These are phyloP conservation scores for Parnassius smintheus DNA, from an alignment of 2,888 invertebrate species.

Conservation along the genomic window DNA sequence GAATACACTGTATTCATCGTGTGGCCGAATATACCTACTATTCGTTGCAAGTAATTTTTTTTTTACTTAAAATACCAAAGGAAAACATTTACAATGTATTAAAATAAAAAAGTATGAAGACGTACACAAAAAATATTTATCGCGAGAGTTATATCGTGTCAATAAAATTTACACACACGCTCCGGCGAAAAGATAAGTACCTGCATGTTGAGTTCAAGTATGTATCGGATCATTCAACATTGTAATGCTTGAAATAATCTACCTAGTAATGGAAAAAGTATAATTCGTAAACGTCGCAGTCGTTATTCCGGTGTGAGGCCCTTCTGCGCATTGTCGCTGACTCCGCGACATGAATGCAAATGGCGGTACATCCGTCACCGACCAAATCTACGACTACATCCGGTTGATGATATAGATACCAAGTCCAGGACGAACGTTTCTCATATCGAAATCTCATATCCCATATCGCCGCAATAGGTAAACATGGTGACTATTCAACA, in stretches of 20 bases:
- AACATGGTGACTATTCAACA: slow-evolving; percentile 16
- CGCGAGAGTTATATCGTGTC: slow-evolving; percentile 6
- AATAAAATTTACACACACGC: slow-evolving; percentile 17
- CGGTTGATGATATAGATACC: slow-evolving; percentile 48
- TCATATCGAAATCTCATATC: slow-evolving; percentile 30
- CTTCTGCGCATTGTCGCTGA: slow-evolving; percentile 43
- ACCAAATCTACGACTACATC: slow-evolving; percentile 62
- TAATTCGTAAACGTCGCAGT: slow-evolving; percentile 29
- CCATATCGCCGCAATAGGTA: slow-evolving; percentile 16
- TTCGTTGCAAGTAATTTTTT: no score
- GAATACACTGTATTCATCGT: no score
- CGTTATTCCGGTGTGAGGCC: slow-evolving; percentile 39
- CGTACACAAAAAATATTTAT: slow-evolving; percentile 3
- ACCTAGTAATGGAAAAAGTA: slow-evolving; percentile 15
- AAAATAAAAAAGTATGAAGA: background rate
- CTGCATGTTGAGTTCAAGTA: slow-evolving; percentile 2
- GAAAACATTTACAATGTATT: no score
- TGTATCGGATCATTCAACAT: background rate
- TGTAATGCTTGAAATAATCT: slow-evolving; percentile 11
- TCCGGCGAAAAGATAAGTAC: slow-evolving; percentile 10
- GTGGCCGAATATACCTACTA: no score
- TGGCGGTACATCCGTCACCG: slow-evolving; percentile 67
- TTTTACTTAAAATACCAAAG: no score
- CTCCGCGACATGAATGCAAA: slow-evolving; percentile 67
- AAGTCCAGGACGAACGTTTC: slow-evolving; percentile 30